These are phyloP conservation scores for Cephonodes hylas DNA, from an alignment of 2,888 invertebrate species.

Conservation along the genomic window DNA sequence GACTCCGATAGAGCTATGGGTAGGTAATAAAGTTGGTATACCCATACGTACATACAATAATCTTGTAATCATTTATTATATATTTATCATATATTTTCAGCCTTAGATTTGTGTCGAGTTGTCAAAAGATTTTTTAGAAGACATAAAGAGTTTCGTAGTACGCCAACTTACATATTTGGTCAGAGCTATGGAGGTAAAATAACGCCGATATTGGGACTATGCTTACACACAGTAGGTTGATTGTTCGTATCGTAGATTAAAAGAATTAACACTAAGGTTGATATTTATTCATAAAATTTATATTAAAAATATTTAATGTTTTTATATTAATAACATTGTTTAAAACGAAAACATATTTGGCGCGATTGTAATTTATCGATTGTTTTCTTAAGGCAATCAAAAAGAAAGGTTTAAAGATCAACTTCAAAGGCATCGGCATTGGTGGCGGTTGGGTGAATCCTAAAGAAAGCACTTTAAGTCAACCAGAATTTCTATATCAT, in stretches of 20 bases:
- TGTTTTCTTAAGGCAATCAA: conserved; percentile 67
- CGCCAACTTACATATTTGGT: conserved; percentile 90
- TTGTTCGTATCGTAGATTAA: neutral
- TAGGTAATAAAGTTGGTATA: too few species aligned
- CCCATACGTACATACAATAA: too few species aligned
- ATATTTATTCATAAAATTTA: too few species aligned
- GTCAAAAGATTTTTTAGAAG: conserved; percentile 85
- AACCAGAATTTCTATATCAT: conserved; percentile 58
- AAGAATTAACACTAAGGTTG: too few species aligned
- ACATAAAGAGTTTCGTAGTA: conserved; percentile 85
- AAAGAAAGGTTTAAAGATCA: conserved; percentile 63
- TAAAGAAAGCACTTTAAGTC: conserved; percentile 57
- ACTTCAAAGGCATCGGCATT: conserved; percentile 70
- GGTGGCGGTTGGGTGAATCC: conserved; percentile 74
- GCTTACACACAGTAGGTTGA: conserved; percentile 59
- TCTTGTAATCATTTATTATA: conserved; percentile 14
- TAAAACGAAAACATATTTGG: neutral
- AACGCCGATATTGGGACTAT: conserved; percentile 77
- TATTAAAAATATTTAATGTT: too few species aligned
- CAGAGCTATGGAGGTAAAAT: conserved; percentile 97
- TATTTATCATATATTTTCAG: conserved; percentile 56
- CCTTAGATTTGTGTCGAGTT: conserved; percentile 86
- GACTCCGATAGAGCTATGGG: conserved; percentile 64
- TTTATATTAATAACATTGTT: too few species aligned
- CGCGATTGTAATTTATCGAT: too few species aligned